phyloP scores from a whole-genome alignment of 2,888 invertebrate species.

The Brachylomia viminalis region DNA sequence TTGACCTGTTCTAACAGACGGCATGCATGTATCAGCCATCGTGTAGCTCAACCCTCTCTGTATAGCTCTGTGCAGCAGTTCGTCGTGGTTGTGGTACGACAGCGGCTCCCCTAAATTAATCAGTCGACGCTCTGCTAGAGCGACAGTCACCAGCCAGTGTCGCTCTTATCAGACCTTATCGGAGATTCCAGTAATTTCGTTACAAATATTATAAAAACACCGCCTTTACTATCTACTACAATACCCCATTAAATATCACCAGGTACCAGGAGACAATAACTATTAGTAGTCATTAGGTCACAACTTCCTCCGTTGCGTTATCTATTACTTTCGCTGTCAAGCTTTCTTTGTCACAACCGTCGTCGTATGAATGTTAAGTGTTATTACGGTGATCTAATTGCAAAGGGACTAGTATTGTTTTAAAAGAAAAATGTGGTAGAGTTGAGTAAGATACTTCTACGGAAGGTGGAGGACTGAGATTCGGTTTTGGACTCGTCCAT shows the following conservation, averaged over 20 bases:
- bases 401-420: not conserved
- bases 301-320: constrained; percentile 74
- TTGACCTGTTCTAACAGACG: too few species aligned
- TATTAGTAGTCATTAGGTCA: constrained; percentile 67
- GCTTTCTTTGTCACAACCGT: constrained; percentile 68
- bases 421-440: not conserved
- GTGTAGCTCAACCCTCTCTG: too few species aligned
- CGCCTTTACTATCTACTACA: not conserved
- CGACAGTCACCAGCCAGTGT: too few species aligned
- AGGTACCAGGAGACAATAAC: constrained; percentile 64
- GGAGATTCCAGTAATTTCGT: too few species aligned
- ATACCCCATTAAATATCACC: not conserved
- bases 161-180: too few species aligned
- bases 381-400: constrained; percentile 48
- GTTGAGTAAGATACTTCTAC: not conserved
- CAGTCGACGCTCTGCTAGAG: too few species aligned
- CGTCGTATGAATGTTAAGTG: constrained; percentile 55
- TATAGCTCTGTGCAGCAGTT: too few species aligned
- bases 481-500: not conserved
- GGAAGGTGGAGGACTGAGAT: not conserved
- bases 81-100: too few species aligned
- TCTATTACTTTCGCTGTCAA: constrained; percentile 76
- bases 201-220: not conserved
- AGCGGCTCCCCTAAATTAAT: too few species aligned
- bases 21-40: too few species aligned